phyloP scores from a whole-genome alignment of 2,113 vertebrate genomes.

The Daboia siamensis region DNA sequence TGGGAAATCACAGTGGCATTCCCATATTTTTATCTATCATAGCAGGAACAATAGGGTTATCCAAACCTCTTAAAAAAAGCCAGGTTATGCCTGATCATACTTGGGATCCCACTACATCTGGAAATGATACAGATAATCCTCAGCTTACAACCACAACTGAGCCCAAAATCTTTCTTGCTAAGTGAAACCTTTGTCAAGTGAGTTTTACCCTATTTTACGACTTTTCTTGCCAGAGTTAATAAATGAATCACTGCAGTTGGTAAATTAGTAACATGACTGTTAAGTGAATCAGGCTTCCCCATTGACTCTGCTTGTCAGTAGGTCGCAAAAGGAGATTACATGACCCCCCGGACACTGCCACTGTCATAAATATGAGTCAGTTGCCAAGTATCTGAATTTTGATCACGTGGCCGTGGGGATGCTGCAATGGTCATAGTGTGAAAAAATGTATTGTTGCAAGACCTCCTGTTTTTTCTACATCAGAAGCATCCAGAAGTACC shows the following conservation, averaged over 20 bases:
- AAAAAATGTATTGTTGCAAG: not conserved
- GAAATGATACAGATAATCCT: not conserved
- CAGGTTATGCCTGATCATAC: not conserved
- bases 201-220: not conserved
- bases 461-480: not conserved
- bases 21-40: not conserved
- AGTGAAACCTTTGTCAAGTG: not conserved
- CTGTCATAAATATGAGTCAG: not conserved
- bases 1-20: not conserved
- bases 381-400: not conserved
- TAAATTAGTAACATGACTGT: not conserved
- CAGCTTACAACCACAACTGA: not conserved
- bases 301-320: not conserved
- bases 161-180: not conserved
- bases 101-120: not conserved
- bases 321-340: not conserved
- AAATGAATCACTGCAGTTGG: not conserved
- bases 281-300: not conserved
- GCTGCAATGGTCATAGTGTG: not conserved
- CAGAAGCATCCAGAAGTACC: not conserved
- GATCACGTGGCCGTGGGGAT: not conserved
- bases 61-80: not conserved
- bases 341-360: not conserved
- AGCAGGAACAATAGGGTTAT: not conserved
- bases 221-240: not conserved